phyloP scores from a whole-genome alignment of 2,888 invertebrate genomes.

The Lissonota sp. region DNA sequence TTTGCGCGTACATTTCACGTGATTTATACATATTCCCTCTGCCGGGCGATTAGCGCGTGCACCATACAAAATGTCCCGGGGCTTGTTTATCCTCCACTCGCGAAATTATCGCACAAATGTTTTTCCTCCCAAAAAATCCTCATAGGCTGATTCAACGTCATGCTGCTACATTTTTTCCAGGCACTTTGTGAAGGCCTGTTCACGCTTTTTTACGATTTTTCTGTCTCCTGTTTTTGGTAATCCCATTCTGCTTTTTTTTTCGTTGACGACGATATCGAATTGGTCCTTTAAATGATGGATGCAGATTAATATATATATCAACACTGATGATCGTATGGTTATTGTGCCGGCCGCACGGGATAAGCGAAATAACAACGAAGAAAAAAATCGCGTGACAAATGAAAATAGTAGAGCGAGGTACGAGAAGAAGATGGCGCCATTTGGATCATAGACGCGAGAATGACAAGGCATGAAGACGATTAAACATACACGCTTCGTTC shows the following conservation, averaged over 20 bases:
- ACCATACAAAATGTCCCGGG: constrained; percentile 15
- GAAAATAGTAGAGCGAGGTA: constrained; percentile 29
- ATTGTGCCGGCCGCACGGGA: constrained; percentile 18
- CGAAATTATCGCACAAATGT: constrained; percentile 54
- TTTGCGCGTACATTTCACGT: constrained; percentile 36
- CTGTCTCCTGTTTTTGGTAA: background rate
- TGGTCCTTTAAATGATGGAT: constrained; percentile 36
- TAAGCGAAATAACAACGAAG: constrained; percentile 3
- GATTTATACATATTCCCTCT: constrained; percentile 42
- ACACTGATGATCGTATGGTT: constrained; percentile 24
- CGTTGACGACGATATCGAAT: background rate
- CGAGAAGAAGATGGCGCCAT: constrained; percentile 28
- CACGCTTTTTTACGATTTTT: background rate
- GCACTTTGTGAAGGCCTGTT: constrained; percentile 1
- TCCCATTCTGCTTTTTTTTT: background rate
- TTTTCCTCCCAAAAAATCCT: constrained; percentile 33
- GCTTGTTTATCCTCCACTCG: constrained; percentile 50
- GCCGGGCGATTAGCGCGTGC: constrained; percentile 39
- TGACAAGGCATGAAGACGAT: constrained; percentile 53
- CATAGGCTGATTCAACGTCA: too few relatives aligned
- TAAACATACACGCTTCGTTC: constrained; percentile 19
- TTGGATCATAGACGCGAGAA: constrained; percentile 34
- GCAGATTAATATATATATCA: constrained; percentile 56
- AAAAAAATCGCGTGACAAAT: constrained; percentile 44
- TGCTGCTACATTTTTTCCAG: background rate